These are phyloP conservation scores for Plebejus anna DNA, from an alignment of 2,888 invertebrate genomes.

Conservation along the genomic window DNA sequence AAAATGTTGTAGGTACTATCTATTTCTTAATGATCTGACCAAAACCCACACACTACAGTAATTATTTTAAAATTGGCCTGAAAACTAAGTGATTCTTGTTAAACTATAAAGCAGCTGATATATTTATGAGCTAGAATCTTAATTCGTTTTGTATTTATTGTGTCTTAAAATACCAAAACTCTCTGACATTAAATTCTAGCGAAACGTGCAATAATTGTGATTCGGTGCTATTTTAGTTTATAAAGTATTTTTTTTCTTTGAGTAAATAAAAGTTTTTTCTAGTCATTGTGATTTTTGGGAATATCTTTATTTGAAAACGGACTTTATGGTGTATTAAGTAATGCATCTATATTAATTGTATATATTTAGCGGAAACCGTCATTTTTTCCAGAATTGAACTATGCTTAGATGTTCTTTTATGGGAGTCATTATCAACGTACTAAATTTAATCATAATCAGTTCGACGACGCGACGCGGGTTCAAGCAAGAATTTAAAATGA, in stretches of 20 bases:
- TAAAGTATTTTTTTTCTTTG: neutral
- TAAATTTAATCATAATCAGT: no score
- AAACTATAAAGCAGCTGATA: conserved; percentile 9
- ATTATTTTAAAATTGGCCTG: neutral
- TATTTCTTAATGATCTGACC: no score
- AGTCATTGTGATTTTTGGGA: neutral
- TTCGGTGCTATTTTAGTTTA: neutral
- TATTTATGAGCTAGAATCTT: conserved; percentile 2
- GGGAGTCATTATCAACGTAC: no score
- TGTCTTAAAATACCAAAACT: neutral
- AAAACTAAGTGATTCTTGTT: conserved; percentile 9
- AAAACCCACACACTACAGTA: neutral
- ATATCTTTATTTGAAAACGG: neutral
- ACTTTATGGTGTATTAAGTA: no score
- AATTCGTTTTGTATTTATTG: conserved; percentile 24
- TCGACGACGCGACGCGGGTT: no score
- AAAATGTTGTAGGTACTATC: no score
- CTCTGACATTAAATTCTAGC: neutral
- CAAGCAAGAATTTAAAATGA: no score
- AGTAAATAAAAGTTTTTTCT: neutral
- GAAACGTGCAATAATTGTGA: neutral
- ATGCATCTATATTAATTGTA: no score
- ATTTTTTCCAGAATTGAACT: no score
- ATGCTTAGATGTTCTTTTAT: no score
- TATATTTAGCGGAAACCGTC: no score